Base-by-base conservation (phyloP, 1,140 invertebrate species). In the Hylyphantes graminicola region DNA sequence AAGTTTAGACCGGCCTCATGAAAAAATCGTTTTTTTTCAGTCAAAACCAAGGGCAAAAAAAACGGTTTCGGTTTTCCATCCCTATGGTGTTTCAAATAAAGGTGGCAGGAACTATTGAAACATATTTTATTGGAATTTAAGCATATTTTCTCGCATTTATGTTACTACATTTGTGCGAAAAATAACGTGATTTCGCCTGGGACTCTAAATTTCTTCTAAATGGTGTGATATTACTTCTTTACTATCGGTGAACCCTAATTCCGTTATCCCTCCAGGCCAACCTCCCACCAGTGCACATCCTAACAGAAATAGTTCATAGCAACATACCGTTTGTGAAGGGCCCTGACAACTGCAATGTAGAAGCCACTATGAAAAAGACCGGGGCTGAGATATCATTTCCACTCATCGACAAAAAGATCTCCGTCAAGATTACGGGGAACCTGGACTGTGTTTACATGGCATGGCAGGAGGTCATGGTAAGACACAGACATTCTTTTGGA, bases 401-500 rank as follows among this genome's bases (percentile, higher is more conserved):
- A 11, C 51, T 54, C 55, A 7, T 57, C 11, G 57, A 64, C 57
- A 13, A 74, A n/a, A 83, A 19, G 17, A 55, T 48, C 13, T 64
- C 80, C 8, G 51, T 83, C 7, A 65, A 35, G 12, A 83, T 83
- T 48, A 65, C 6, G 65, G 80, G 80, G 15, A 74, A 21, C 12
- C 9, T 83, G 17, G 80, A 83, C 11, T 83, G 70, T 67, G 80
- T 83, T 5, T 75, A 65, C 50, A 74, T 83, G 59, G 80, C 80
- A 11, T 83, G 80, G 80, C 80, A 75, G 9, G 80, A 83, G 48
- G 48, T 83, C 7, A 83, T 83, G 80, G 80, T 74, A 75, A 48
- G 79, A 53, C 11, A 17, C 64, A 0, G 0, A 35, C 19, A 21
- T 65, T 12, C 12, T 61, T 61, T 12, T 61, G 12, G 12, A 61